Evolutionary conservation across 1,140 invertebrate genomes (phyloP), one percentile per base, ranked within the genome.

Genomic region (Lucilia sericata): DNA sequence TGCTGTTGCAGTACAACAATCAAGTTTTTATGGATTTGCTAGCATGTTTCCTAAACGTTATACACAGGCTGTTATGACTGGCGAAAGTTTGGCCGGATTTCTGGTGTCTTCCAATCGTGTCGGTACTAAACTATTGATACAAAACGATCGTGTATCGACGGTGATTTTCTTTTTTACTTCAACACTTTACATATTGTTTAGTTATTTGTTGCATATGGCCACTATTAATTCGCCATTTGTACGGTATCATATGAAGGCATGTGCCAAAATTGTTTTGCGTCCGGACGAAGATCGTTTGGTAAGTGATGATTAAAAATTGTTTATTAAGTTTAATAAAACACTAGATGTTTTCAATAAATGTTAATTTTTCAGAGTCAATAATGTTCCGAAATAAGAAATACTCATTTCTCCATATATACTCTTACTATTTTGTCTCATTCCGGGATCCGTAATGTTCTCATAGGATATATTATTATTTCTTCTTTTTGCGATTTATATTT

Each of bases 11-110:
- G 95, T 98, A 75, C 97, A 98, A 91, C 97, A 98, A 91, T 97
- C 96, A 0, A 97, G 96, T 91, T 98, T 98, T 91, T 98, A 98
- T 90, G 97, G 97, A 10, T 98, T 97, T 88, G 97, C 97, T 2
- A 97, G 96, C 84, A 98, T 97, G 94, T 91, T 98, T 83, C 97
- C 97, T 19, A 95, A 95, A 84, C 87, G 91, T 25, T 98, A 98
- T 88, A 98, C 97, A 0, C 97, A 98, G 90, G 97, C 97, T 82
- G 96, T 98, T 0, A 98, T 98, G 97, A 95, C 96, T 19, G 97
- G 97, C 82, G 97, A 98, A 94, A 98, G 97, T 96, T 94, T 96
- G 42, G 96, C 97, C 21, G 96, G 97, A 9, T 94, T 98, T 83
- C 94, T 96, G 91, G 95, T 97, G 5, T 98, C 96, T 13, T 90